These are phyloP conservation scores for Polyodon spathula DNA, from an alignment of 2,113 vertebrate species.

Conservation along the genomic window DNA sequence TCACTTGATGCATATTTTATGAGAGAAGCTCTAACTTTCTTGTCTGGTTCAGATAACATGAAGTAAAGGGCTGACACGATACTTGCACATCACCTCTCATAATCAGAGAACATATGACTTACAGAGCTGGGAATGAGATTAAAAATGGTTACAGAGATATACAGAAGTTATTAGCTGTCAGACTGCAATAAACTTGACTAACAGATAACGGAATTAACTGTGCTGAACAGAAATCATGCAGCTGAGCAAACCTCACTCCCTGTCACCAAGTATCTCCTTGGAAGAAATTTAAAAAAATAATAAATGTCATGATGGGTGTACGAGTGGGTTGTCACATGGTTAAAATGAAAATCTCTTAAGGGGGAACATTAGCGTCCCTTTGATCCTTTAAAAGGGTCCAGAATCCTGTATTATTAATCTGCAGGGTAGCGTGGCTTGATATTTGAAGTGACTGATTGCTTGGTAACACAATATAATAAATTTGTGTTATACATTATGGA, in stretches of 20 bases:
- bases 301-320: conserved; percentile 21
- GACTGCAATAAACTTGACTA: conserved; percentile 56
- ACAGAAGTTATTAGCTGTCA: conserved; percentile 52
- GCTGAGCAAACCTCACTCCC: conserved; percentile 27
- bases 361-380: too few species aligned
- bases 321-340: conserved; percentile 17
- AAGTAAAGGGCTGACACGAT: conserved; percentile 44
- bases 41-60: conserved; percentile 33
- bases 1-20: conserved; percentile 52
- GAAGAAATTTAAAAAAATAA: neutral
- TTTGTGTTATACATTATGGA: too few species aligned
- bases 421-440: too few species aligned
- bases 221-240: conserved; percentile 37
- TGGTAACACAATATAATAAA: too few species aligned
- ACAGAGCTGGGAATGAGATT: conserved; percentile 43
- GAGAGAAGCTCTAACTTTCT: conserved; percentile 50
- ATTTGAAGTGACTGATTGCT: too few species aligned
- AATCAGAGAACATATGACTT: conserved; percentile 44
- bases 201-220: conserved; percentile 49
- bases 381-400: too few species aligned
- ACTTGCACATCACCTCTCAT: conserved; percentile 48
- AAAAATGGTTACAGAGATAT: conserved; percentile 48
- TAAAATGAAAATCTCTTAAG: conserved; percentile 25
- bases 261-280: conserved; percentile 22
- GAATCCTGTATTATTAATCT: too few species aligned